phyloP scores from a whole-genome alignment of 2,797 vertebrate species.

The Onychomys arenicola region DNA sequence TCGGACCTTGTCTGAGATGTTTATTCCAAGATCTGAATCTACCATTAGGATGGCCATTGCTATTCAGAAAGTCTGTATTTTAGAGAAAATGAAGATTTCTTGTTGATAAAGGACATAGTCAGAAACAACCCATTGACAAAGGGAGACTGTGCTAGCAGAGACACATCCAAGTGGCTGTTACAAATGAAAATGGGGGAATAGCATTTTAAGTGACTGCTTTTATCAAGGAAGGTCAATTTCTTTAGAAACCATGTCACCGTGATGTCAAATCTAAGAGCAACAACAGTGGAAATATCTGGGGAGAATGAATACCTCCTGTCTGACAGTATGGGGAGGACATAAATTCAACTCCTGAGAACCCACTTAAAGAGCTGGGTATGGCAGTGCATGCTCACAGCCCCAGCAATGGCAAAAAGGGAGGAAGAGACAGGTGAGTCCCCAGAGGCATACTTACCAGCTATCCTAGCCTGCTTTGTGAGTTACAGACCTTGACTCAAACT shows the following conservation, averaged over 20 bases:
- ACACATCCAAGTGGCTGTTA: neutral
- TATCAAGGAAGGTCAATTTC: neutral
- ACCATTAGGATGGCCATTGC: neutral
- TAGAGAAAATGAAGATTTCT: constrained; percentile 41
- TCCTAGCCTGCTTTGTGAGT: neutral
- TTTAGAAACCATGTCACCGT: neutral
- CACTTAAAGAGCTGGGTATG: neutral
- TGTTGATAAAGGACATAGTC: constrained; percentile 43
- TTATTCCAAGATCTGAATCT: neutral
- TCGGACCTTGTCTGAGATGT: neutral
- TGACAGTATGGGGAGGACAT: neutral
- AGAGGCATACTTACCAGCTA: neutral
- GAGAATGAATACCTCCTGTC: neutral
- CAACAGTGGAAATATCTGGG: neutral
- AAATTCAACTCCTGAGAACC: neutral
- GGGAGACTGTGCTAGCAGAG: neutral
- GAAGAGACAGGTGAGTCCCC: neutral
- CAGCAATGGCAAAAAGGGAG: neutral
- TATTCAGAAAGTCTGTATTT: neutral
- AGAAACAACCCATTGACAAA: neutral
- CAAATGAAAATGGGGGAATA: constrained; percentile 9
- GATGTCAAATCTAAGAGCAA: neutral
- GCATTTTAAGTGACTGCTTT: constrained; percentile 1
- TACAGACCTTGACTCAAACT: neutral
- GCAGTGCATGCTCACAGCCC: neutral